phyloP scores from a whole-genome alignment of 2,797 vertebrate genomes.

The Poeciliopsis turneri region DNA sequence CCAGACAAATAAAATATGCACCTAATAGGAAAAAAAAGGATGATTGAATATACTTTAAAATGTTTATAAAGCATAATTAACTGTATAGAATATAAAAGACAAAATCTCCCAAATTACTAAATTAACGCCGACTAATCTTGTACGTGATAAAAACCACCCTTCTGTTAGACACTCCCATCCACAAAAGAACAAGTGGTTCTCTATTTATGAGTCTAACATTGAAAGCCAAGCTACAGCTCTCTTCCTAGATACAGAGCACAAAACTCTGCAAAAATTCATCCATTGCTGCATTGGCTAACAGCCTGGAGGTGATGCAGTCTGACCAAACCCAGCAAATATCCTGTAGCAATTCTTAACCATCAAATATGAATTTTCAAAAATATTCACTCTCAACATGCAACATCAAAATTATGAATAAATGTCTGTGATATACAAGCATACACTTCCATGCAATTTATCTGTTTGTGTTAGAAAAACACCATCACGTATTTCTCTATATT shows the following conservation, averaged over 20 bases:
- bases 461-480: too few species aligned
- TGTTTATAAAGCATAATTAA: background rate
- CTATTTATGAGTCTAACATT: background rate
- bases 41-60: background rate
- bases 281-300: too few species aligned
- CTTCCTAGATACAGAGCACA: background rate
- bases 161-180: background rate
- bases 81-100: background rate
- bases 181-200: background rate
- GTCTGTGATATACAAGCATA: too few species aligned
- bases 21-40: background rate
- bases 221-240: background rate
- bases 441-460: too few species aligned
- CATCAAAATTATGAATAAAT: too few species aligned
- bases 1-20: background rate
- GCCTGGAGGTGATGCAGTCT: too few species aligned
- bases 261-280: background rate
- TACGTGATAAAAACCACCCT: background rate
- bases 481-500: background rate
- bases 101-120: background rate
- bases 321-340: too few species aligned
- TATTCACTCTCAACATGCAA: too few species aligned
- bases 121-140: background rate
- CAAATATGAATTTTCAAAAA: too few species aligned
- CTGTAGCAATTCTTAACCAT: too few species aligned